Evolutionary conservation across 2,797 vertebrate genomes (phyloP), one percentile per base, ranked within the genome.

Genomic region (Cygnus olor): DNA sequence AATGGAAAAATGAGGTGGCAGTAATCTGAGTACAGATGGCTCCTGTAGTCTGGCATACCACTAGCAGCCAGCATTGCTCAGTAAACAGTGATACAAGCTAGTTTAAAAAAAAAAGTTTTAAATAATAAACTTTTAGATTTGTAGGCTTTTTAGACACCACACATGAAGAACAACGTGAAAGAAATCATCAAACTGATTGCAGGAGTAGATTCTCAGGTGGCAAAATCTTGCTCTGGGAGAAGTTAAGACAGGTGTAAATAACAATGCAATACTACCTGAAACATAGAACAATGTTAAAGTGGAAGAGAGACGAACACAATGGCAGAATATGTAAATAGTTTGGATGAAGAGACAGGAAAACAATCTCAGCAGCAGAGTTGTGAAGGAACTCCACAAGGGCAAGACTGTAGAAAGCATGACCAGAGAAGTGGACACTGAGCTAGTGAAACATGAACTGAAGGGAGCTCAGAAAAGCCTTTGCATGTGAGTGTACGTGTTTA

Each of bases 261-360:
- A 90, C 53, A 66, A 72, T 36, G 38, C 70, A 76, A 64, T 19
- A 63, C 5, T 27, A 84, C 40, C 54, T 53, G 77, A 82, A 28
- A 65, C 45, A 49, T 1, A 28, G 66, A 76, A 53, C 51, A 77
- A 40, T 38, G 54, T 45, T 38, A 36, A 84, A 84, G 85, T 42
- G 45, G 66, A 74, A 81, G 58, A 54, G 45, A 86, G 56, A 90
- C 85, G 36, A 79, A 58, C 34, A 90, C 44, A 47, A 27, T 30
- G 44, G 70, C 74, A 82, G 61, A 93, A 93, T 0, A 4, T 42
- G 71, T 70, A 88, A 90, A 84, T 0, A 42, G n/a, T 34, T 28
- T 57, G 58, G 80, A 61, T 14, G 38, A 53, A 79, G 42, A 85
- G 73, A 77, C 91, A 93, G 69, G 51, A 93, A 85, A 91, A 76